Percentiles rank a stretch among this genome's conserved stretches.
Evolutionary conservation across 2,797 vertebrate species (phyloP).

Genomic region (Picus viridis): DNA sequence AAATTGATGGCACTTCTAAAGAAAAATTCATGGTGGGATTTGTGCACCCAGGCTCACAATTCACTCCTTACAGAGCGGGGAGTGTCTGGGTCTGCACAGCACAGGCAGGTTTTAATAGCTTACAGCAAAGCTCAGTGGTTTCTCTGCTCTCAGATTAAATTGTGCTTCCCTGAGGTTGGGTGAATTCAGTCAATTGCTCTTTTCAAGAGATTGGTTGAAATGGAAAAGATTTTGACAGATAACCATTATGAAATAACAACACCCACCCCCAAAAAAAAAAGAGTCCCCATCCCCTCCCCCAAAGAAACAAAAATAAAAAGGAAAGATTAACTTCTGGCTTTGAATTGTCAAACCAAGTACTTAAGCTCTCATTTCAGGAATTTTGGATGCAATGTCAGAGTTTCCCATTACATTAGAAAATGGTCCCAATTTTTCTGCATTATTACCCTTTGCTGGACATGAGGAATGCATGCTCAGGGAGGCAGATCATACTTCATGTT

Average conservation of each 20-base stretch:
- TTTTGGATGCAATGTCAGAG: neutral
- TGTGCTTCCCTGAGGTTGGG: neutral
- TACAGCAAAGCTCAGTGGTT: neutral
- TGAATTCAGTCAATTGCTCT: neutral
- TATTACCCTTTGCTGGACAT: neutral
- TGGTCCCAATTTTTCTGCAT: neutral
- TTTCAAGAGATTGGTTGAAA: slow-evolving; percentile 5
- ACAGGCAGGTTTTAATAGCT: neutral
- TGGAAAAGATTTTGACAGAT: neutral
- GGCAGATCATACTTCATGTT: neutral
- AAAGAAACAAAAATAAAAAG: neutral
- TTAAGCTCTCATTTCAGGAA: neutral
- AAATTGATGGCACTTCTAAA: neutral
- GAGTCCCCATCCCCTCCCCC: too few relatives aligned
- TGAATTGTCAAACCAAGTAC: neutral
- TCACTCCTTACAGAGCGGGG: neutral
- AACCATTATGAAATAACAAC: neutral
- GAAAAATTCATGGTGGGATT: neutral
- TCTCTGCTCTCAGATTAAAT: neutral
- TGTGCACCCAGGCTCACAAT: neutral
- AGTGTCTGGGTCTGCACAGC: neutral
- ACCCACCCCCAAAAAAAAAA: neutral
- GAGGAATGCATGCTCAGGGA: neutral
- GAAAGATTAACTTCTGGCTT: neutral
- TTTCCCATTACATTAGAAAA: slow-evolving; percentile 11